A percentile compares a stretch with the other conserved stretches of the same genome.
Conservation (phyloP, 2,888 invertebrate genomes). For the Cephus runcator region DNA sequence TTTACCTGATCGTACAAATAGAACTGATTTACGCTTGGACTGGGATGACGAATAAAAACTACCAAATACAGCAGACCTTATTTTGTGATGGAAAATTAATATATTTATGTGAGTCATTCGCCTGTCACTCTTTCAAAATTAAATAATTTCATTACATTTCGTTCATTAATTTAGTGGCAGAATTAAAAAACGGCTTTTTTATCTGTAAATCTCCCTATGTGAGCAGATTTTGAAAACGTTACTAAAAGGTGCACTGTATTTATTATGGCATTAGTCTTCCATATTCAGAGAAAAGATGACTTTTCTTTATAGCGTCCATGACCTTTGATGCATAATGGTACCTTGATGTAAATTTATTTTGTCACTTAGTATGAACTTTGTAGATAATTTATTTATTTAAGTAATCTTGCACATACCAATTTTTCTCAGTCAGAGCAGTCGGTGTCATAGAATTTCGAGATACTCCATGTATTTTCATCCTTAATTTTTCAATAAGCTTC, state of each 20-base stretch:
- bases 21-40: neutral
- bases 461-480: constrained; percentile 77
- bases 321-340: constrained; percentile 83
- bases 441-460: constrained; percentile 78
- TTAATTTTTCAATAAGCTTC: constrained; percentile 74
- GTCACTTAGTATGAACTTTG: constrained; percentile 4
- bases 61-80: neutral
- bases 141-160: neutral
- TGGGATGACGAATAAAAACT: neutral
- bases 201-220: neutral
- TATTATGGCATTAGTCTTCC: constrained; percentile 78
- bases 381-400: constrained; percentile 9
- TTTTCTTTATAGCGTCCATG: constrained; percentile 87
- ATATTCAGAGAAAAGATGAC: constrained; percentile 85
- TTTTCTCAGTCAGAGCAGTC: constrained; percentile 80
- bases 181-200: neutral
- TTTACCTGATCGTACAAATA: neutral
- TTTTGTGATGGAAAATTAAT: neutral
- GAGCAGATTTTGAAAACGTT: neutral
- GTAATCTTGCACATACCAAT: constrained; percentile 70
- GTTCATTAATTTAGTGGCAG: neutral
- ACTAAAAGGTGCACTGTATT: neutral
- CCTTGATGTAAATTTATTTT: constrained; percentile 55
- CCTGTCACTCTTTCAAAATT: neutral
- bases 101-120: neutral